These are phyloP conservation scores for Stenchaetothrips biformis DNA, from an alignment of 2,888 invertebrate genomes.

Conservation along the genomic window DNA sequence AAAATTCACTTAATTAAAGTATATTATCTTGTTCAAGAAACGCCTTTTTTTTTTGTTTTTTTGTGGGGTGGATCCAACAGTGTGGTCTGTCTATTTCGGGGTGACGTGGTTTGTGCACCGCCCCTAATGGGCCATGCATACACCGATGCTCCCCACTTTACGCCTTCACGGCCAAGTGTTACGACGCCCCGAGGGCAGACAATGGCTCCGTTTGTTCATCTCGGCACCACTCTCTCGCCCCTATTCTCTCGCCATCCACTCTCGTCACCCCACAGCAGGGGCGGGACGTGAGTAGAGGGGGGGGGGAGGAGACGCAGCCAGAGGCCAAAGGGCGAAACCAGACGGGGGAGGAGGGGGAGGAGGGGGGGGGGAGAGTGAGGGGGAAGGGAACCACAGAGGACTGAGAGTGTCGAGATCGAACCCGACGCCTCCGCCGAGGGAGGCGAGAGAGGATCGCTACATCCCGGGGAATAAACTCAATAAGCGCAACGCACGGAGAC, in stretches of 20 bases:
- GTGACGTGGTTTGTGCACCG: not conserved
- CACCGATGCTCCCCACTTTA: not conserved
- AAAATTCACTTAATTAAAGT: too few species aligned
- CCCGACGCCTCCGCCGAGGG: too few species aligned
- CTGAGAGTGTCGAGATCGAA: too few species aligned
- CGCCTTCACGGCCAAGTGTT: not conserved
- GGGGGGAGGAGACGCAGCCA: not conserved
- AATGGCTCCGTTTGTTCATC: constrained; percentile 17
- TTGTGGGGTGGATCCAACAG: too few species aligned
- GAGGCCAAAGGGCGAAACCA: not conserved
- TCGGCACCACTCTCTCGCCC: not conserved
- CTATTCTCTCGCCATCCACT: not conserved
- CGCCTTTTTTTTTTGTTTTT: too few species aligned
- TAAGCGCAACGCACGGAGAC: too few species aligned
- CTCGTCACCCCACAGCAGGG: not conserved
- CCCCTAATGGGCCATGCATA: constrained; percentile 8
- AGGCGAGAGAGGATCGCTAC: too few species aligned
- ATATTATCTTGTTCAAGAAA: too few species aligned
- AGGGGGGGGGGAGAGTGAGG: not conserved
- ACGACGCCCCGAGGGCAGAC: constrained; percentile 4
- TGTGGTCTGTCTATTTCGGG: not conserved
- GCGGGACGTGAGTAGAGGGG: not conserved
- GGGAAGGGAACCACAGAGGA: not conserved
- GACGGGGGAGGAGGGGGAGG: not conserved
- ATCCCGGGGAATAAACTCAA: too few species aligned